Evolutionary conservation across 1,140 invertebrate species (phyloP).

Genomic region (Popillia japonica): DNA sequence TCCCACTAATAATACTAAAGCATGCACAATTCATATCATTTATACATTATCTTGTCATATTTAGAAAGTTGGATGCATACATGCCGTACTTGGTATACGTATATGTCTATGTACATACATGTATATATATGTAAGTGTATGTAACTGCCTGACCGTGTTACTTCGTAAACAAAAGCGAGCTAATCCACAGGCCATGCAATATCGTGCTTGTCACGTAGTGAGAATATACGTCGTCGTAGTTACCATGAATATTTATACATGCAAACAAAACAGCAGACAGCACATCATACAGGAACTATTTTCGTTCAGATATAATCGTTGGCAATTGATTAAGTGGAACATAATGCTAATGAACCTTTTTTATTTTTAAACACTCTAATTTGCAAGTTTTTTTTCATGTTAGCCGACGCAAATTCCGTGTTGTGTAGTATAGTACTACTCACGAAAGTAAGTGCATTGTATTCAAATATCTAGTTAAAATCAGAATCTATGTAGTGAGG

Average conservation of each 20-base stretch:
- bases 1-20: background rate
- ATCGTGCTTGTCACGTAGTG: constrained; percentile 1
- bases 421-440: too few relatives aligned
- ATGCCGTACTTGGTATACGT: background rate
- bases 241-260: constrained; percentile 15
- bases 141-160: background rate
- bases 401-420: too few relatives aligned
- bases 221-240: background rate
- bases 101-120: background rate
- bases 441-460: too few relatives aligned
- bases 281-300: background rate
- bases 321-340: background rate
- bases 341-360: background rate
- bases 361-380: too few relatives aligned
- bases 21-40: background rate
- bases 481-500: too few relatives aligned
- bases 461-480: too few relatives aligned
- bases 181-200: background rate
- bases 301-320: background rate
- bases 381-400: too few relatives aligned
- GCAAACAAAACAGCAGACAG: background rate
- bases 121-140: background rate
- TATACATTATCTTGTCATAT: constrained; percentile 9
- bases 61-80: constrained; percentile 11
- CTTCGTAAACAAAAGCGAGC: background rate